These are phyloP conservation scores for Phrixothrix hirtus DNA, from an alignment of 2,888 invertebrate species.

Conservation along the genomic window DNA sequence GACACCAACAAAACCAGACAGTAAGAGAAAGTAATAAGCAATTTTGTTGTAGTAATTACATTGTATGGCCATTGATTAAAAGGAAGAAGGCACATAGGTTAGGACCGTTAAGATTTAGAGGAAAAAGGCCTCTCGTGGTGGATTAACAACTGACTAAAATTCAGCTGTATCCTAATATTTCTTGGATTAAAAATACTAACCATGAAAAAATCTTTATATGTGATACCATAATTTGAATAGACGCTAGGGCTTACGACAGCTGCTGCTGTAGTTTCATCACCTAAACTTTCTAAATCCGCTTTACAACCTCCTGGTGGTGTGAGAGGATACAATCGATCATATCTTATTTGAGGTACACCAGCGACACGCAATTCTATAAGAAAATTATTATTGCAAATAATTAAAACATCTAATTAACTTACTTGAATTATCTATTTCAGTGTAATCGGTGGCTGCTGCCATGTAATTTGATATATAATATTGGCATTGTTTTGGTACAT, in stretches of 20 bases:
- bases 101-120: too few relatives aligned
- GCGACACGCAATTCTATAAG: constrained; percentile 42
- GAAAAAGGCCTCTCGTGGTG: too few relatives aligned
- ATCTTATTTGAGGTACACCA: constrained; percentile 45
- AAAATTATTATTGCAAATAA: constrained; percentile 2
- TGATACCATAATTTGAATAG: constrained; percentile 54
- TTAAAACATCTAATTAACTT: too few relatives aligned
- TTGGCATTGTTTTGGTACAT: constrained; percentile 42
- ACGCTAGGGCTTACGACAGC: constrained; percentile 55
- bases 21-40: too few relatives aligned
- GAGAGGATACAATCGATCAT: constrained; percentile 41
- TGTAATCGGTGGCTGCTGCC: constrained; percentile 45
- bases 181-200: constrained; percentile 34
- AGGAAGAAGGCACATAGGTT: too few relatives aligned
- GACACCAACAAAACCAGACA: too few relatives aligned
- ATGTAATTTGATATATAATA: constrained; percentile 47
- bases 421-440: constrained; percentile 47
- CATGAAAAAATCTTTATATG: constrained; percentile 53
- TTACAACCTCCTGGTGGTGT: constrained; percentile 41
- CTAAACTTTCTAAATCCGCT: constrained; percentile 47
- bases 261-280: constrained; percentile 48
- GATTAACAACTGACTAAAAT: too few relatives aligned
- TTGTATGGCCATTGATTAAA: too few relatives aligned
- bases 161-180: neutral
- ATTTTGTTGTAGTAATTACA: too few relatives aligned